Conservation (phyloP, 2,888 invertebrate species). For the Luperina nickerlii region DNA sequence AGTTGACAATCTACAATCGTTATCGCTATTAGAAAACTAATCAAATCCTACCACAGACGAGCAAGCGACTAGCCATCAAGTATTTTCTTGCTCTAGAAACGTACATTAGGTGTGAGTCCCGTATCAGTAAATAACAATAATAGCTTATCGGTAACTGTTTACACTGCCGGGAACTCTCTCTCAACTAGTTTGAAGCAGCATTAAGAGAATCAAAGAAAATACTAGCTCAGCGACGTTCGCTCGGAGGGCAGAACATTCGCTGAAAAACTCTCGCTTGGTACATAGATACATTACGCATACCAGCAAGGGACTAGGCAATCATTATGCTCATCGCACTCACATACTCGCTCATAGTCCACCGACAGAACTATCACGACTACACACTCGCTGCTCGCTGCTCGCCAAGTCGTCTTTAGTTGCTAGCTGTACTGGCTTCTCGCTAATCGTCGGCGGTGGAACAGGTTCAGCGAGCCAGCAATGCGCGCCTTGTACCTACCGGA, state of each 20-base stretch:
- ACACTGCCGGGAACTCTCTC: background rate
- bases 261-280: background rate
- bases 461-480: slow-evolving; percentile 53
- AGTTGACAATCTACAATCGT: too few relatives aligned
- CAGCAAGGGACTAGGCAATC: background rate
- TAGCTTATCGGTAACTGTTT: background rate
- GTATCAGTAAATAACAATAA: background rate
- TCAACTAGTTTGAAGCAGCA: background rate
- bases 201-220: background rate
- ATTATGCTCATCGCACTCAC: background rate
- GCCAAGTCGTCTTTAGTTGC: background rate
- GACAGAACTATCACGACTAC: background rate
- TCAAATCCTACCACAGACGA: background rate
- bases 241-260: background rate
- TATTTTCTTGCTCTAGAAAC: background rate
- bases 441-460: background rate
- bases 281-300: background rate
- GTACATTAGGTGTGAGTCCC: background rate
- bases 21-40: too few relatives aligned
- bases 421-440: background rate
- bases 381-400: background rate
- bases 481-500: slow-evolving; percentile 43
- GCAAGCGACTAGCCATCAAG: background rate
- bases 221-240: background rate
- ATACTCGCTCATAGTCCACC: background rate